A percentile compares a stretch with the other conserved stretches of the same genome.
These are phyloP conservation scores for Anguilla marmorata DNA, from an alignment of 2,797 vertebrate genomes.

Conservation along the genomic window DNA sequence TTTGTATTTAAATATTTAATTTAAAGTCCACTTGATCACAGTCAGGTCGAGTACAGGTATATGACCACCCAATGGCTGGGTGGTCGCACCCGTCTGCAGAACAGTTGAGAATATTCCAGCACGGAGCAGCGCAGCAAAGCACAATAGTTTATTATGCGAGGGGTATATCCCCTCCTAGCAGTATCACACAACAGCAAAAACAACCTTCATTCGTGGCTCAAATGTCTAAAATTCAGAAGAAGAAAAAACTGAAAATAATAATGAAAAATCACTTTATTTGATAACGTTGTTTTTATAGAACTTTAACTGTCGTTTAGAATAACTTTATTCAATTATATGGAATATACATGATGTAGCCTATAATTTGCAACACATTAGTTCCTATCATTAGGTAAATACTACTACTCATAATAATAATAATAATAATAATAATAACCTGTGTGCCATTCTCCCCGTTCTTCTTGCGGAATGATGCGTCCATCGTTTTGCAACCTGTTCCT, in stretches of 20 bases:
- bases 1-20: background rate
- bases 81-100: background rate
- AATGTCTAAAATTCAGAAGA: background rate
- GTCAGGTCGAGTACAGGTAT: background rate
- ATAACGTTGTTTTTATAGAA: background rate
- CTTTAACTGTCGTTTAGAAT: background rate
- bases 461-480: conserved; percentile 68
- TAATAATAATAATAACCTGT: conserved; percentile 36
- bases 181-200: background rate
- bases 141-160: background rate
- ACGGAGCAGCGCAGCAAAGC: background rate
- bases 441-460: conserved; percentile 55
- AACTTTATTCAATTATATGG: background rate
- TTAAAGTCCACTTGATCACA: background rate
- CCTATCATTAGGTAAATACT: background rate
- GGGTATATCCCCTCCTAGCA: background rate
- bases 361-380: background rate
- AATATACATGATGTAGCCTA: background rate
- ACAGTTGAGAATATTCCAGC: conserved; percentile 49
- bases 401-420: conserved; percentile 46
- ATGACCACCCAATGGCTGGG: background rate
- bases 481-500: conserved; percentile 47
- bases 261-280: background rate
- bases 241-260: background rate
- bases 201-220: background rate